Conservation (phyloP, 2,888 invertebrate species). For the Drosophila mulleri region DNA sequence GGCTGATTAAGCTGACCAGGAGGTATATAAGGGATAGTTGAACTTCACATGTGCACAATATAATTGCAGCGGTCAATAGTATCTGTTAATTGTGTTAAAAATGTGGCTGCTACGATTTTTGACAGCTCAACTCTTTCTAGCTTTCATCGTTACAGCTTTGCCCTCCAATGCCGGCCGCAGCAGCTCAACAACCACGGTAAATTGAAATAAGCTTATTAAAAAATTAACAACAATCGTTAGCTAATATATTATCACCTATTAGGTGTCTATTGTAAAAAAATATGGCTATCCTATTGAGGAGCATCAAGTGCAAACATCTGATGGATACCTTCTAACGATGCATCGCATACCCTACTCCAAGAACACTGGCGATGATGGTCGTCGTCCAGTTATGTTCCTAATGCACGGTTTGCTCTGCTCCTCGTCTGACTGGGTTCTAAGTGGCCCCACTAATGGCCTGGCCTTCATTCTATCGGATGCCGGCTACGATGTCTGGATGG, state of each 20-base stretch:
- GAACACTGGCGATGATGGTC: slow-evolving; percentile 35
- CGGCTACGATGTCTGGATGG: slow-evolving; percentile 82
- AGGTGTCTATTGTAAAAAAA: slow-evolving; percentile 44
- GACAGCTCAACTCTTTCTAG: slow-evolving; percentile 37
- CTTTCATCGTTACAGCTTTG: slow-evolving; percentile 35
- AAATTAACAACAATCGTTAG: not conserved
- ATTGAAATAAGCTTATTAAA: not conserved
- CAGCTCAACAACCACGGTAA: slow-evolving; percentile 74
- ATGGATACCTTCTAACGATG: slow-evolving; percentile 79
- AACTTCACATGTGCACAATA: slow-evolving; percentile 2
- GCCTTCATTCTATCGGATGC: slow-evolving; percentile 75
- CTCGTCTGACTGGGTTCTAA: slow-evolving; percentile 79
- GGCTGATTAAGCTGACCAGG: slow-evolving; percentile 16
- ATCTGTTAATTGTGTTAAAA: slow-evolving; percentile 8
- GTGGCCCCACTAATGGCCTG: slow-evolving; percentile 66
- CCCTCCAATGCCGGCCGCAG: slow-evolving; percentile 51
- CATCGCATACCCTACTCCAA: slow-evolving; percentile 80
- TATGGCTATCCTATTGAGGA: slow-evolving; percentile 83
- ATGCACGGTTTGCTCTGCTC: slow-evolving; percentile 81
- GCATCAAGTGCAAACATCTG: slow-evolving; percentile 87
- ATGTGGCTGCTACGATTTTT: slow-evolving; percentile 52
- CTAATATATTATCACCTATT: not conserved
- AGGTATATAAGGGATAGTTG: slow-evolving; percentile 43
- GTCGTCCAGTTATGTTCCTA: slow-evolving; percentile 69
- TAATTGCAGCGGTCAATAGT: slow-evolving; percentile 9